Evolutionary conservation across 2,888 invertebrate genomes (phyloP), one percentile per base, ranked within the genome.

Genomic region (Axea sp.): DNA sequence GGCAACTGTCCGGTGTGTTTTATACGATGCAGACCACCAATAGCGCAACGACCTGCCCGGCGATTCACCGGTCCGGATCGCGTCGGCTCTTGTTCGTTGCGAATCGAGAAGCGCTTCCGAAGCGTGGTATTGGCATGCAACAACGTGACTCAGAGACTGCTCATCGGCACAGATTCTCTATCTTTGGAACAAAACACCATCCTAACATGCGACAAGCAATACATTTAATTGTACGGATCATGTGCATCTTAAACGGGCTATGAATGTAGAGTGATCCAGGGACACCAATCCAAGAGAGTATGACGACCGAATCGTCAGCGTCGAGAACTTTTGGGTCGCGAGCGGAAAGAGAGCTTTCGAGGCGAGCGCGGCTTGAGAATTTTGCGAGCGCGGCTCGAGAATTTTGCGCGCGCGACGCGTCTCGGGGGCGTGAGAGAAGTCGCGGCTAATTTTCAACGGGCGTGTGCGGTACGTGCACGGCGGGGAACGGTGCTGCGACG

Each of bases 121-220:
- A 65, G 55, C 65, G 12, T 67, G 53, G 60, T 43, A 51, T 60
- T 26, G 55, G 19, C 71, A 47, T 71, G 62, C 71, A 71, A 30
- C 51, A 64, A 30, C 53, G 60, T 60, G 55, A 57, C 49, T 41
- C 41, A 43, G 47, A 49, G 51, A 51, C 47, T 37, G 28, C 53
- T 31, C 24, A 30, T 60, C 53, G 28, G 28, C 47, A 64, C 59
- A 53, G 68, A 60, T 37, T 59, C 64, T 72, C 35, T 65, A 33
- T 49, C 43, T 15, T 41, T 41, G 33, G 33, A 51, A 55, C 41
- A 51, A 55, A 41, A 49, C 51, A 22, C 62, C 49, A 51, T 64
- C 62, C 64, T 64, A 74, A 69, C 74, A 74, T 74, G 74, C 69
- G 74, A 53, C 74, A 74, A 67, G 74, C 74, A 74, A 65, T 28